Conservation (phyloP, 2,888 invertebrate species). For the Ochropleura leucogaster region DNA sequence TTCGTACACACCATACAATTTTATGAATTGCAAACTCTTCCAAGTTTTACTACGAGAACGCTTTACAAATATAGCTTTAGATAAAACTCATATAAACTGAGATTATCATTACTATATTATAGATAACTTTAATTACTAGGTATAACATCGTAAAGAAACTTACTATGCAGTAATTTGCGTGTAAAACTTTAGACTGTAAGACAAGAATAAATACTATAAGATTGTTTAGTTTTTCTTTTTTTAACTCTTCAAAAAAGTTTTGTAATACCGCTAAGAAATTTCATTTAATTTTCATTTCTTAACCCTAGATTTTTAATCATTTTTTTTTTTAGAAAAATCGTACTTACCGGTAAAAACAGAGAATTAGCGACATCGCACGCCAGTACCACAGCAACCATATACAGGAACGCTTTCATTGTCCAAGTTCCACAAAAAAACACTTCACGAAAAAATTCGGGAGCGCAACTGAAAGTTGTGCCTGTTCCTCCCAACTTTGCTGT, state of each 20-base stretch:
- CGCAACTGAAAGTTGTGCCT: constrained; percentile 74
- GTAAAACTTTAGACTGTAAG: background rate
- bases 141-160: background rate
- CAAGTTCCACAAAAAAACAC: constrained; percentile 72
- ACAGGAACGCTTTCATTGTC: constrained; percentile 82
- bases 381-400: constrained; percentile 75
- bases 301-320: background rate
- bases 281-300: background rate
- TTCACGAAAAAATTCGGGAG: constrained; percentile 70
- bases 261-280: background rate
- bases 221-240: background rate
- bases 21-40: constrained; percentile 29
- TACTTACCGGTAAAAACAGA: constrained; percentile 84
- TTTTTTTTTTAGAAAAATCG: background rate
- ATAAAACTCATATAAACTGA: constrained; percentile 17
- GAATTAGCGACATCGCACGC: constrained; percentile 80
- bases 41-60: constrained; percentile 23
- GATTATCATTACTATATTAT: background rate
- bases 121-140: constrained; percentile 23
- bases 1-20: background rate
- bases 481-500: constrained; percentile 71
- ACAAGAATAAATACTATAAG: background rate
- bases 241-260: background rate
- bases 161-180: background rate
- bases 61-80: constrained; percentile 14